phyloP scores from a whole-genome alignment of 2,113 vertebrate species.

The Neolamprologus falcicula region DNA sequence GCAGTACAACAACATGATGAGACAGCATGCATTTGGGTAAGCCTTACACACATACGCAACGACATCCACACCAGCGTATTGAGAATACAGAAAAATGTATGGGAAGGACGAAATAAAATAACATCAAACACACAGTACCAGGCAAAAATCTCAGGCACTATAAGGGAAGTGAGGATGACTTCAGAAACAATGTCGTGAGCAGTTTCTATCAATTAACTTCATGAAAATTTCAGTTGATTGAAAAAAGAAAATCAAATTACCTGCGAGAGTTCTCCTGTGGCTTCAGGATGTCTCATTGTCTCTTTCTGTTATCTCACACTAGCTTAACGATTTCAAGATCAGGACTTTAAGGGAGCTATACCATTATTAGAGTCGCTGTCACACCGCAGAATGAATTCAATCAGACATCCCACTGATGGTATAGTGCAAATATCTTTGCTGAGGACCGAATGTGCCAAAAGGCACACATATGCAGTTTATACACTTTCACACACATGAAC shows the following conservation, averaged over 20 bases:
- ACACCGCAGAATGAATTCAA: neutral
- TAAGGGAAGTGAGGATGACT: neutral
- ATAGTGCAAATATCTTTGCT: neutral
- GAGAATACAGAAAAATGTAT: neutral
- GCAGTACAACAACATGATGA: constrained; percentile 6
- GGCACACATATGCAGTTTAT: neutral
- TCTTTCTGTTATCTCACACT: neutral
- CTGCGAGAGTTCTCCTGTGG: neutral
- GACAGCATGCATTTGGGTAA: neutral
- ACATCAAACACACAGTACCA: neutral
- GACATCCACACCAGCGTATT: neutral
- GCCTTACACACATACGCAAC: neutral
- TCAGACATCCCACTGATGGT: neutral
- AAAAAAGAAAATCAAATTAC: neutral
- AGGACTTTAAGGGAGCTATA: neutral
- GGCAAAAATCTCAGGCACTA: neutral
- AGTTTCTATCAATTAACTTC: neutral
- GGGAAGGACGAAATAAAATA: neutral
- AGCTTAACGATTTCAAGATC: neutral
- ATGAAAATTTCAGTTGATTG: neutral
- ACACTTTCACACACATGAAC: neutral
- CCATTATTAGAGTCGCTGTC: neutral
- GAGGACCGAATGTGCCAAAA: neutral
- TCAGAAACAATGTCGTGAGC: neutral
- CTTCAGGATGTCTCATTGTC: neutral